These are phyloP conservation scores for Zeuzera pyrina DNA, from an alignment of 2,888 invertebrate species.

Conservation along the genomic window DNA sequence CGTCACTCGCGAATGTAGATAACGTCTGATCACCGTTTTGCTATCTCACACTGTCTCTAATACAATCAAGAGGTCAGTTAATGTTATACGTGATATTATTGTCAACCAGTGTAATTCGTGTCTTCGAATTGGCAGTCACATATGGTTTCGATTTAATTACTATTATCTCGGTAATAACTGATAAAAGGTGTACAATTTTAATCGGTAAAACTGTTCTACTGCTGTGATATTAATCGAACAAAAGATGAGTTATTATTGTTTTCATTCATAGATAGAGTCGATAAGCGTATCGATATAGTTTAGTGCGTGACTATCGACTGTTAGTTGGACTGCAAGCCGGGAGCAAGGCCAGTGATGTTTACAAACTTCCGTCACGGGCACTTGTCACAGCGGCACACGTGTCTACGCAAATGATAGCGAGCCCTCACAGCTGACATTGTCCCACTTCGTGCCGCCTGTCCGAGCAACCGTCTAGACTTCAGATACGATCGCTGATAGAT, in stretches of 20 bases:
- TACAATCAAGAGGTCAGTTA: no score
- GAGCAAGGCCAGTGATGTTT: conserved; percentile 67
- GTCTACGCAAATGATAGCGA: conserved; percentile 67
- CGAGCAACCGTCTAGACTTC: conserved; percentile 56
- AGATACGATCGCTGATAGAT: conserved; percentile 49
- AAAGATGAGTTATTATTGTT: conserved; percentile 37
- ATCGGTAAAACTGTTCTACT: not conserved
- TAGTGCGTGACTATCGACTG: conserved; percentile 42
- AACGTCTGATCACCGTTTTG: no score
- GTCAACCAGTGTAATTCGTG: no score
- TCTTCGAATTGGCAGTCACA: not conserved
- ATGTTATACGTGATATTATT: not conserved
- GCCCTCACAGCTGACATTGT: conserved; percentile 66
- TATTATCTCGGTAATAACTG: no score
- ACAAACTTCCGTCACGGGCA: conserved; percentile 65
- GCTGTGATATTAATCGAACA: conserved; percentile 41
- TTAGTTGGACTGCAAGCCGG: conserved; percentile 29
- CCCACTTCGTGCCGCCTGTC: conserved; percentile 45
- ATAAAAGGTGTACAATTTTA: no score
- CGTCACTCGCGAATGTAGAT: conserved; percentile 1
- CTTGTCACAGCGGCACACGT: conserved; percentile 49
- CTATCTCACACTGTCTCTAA: no score
- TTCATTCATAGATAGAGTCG: conserved; percentile 43
- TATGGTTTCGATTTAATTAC: no score
- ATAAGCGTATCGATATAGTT: conserved; percentile 40